Percentiles rank a stretch among this genome's conserved stretches.
phyloP scores from a whole-genome alignment of 2,888 invertebrate species.

The Hipparchia sbordonii region DNA sequence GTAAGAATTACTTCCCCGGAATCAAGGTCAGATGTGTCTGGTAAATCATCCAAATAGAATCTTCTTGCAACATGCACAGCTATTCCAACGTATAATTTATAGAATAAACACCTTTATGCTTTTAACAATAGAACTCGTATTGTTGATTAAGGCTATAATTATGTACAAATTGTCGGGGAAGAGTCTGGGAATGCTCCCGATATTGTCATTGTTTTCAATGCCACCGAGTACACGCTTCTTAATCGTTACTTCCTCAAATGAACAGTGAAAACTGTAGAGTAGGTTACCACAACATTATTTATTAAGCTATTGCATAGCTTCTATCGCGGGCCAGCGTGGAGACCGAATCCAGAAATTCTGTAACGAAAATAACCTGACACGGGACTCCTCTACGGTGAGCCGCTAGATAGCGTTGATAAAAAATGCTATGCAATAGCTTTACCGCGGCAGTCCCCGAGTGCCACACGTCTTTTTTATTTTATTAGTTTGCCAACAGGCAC shows the following conservation, averaged over 20 bases:
- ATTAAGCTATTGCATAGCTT: too few relatives aligned
- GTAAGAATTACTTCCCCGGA: slow-evolving; percentile 45
- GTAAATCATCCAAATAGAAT: slow-evolving; percentile 64
- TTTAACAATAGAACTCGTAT: slow-evolving; percentile 14
- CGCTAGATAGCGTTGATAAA: too few relatives aligned
- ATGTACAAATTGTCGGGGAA: slow-evolving; percentile 44
- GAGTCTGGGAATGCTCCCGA: slow-evolving; percentile 73
- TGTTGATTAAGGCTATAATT: slow-evolving; percentile 30
- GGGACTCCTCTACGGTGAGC: too few relatives aligned
- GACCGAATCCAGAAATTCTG: too few relatives aligned
- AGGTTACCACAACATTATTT: slow-evolving; percentile 1
- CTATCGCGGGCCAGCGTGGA: too few relatives aligned
- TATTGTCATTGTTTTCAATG: slow-evolving; percentile 72
- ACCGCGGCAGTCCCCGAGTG: too few relatives aligned
- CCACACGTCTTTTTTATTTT: too few relatives aligned
- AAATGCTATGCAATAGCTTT: too few relatives aligned
- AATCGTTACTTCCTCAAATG: slow-evolving; percentile 72
- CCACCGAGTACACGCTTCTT: slow-evolving; percentile 65
- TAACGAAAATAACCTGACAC: too few relatives aligned
- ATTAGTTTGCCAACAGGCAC: too few relatives aligned
- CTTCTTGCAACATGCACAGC: slow-evolving; percentile 39
- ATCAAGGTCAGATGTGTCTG: slow-evolving; percentile 78
- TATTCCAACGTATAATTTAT: background rate
- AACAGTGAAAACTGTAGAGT: slow-evolving; percentile 54
- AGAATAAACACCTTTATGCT: slow-evolving; percentile 1